Conservation (phyloP, 2,888 invertebrate genomes). For the Cecidostiba fungosa region DNA sequence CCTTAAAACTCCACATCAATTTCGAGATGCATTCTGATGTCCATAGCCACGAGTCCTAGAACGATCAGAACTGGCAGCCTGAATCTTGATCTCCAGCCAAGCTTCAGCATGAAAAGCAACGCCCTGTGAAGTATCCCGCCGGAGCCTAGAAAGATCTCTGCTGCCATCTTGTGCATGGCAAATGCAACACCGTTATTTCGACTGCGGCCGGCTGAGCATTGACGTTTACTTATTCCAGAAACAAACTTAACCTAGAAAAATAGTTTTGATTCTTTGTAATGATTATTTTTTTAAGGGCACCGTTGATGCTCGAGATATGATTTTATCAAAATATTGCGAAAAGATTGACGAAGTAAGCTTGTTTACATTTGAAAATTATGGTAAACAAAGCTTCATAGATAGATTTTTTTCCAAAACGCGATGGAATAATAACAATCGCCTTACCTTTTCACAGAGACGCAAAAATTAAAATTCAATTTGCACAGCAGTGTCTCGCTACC, state of each 20-base stretch:
- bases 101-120: constrained; percentile 85
- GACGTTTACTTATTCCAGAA: constrained; percentile 14
- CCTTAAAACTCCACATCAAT: constrained; percentile 81
- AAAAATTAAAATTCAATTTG: not conserved
- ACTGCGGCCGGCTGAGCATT: not conserved
- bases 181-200: not conserved
- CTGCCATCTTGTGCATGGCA: constrained; percentile 68
- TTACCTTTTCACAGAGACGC: not conserved
- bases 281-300: not conserved
- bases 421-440: not conserved
- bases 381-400: not conserved
- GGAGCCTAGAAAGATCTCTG: constrained; percentile 72
- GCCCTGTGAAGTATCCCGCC: constrained; percentile 80
- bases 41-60: constrained; percentile 85
- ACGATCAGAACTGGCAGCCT: constrained; percentile 86
- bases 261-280: not conserved
- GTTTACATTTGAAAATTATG: not conserved
- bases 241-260: constrained; percentile 40
- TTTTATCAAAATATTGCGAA: not conserved
- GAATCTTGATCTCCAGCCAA: constrained; percentile 87
- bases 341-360: not conserved
- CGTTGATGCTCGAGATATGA: not conserved
- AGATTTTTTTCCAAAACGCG: not conserved
- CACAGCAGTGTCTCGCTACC: not conserved
- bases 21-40: constrained; percentile 86